Evolutionary conservation across 1,140 invertebrate species (phyloP).

Genomic region (Hyles vespertilio): DNA sequence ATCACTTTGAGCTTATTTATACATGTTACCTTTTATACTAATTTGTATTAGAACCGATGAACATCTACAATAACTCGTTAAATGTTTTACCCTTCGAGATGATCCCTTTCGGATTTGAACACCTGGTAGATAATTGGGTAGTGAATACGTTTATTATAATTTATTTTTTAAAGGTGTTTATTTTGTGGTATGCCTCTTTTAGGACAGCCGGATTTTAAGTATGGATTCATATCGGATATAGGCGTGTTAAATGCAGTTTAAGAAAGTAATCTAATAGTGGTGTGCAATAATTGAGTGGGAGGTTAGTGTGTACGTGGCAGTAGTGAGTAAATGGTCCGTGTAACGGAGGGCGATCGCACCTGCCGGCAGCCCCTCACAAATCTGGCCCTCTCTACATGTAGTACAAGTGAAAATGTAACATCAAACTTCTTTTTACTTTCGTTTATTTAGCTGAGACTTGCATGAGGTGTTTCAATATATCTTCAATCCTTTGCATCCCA

Average conservation of each 20-base stretch:
- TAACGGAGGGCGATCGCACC: conserved; percentile 56
- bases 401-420: conserved; percentile 31
- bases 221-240: too few species aligned
- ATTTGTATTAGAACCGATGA: not conserved
- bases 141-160: too few species aligned
- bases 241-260: too few species aligned
- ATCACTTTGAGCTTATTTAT: not conserved
- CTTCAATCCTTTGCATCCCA: too few species aligned
- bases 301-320: conserved; percentile 14
- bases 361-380: conserved; percentile 58
- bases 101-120: conserved; percentile 4
- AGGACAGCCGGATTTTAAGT: too few species aligned
- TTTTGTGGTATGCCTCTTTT: too few species aligned
- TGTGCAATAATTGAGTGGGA: conserved; percentile 16
- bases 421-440: conserved; percentile 7
- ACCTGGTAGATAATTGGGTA: conserved; percentile 1
- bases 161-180: too few species aligned
- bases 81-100: conserved; percentile 1
- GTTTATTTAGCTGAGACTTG: not conserved
- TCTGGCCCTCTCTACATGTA: conserved; percentile 57
- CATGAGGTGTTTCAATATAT: too few species aligned
- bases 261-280: too few species aligned
- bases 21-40: not conserved
- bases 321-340: conserved; percentile 31
- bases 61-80: conserved; percentile 5